Evolutionary conservation across 2,113 vertebrate genomes (phyloP).

Genomic region (Shinisaurus crocodilurus): DNA sequence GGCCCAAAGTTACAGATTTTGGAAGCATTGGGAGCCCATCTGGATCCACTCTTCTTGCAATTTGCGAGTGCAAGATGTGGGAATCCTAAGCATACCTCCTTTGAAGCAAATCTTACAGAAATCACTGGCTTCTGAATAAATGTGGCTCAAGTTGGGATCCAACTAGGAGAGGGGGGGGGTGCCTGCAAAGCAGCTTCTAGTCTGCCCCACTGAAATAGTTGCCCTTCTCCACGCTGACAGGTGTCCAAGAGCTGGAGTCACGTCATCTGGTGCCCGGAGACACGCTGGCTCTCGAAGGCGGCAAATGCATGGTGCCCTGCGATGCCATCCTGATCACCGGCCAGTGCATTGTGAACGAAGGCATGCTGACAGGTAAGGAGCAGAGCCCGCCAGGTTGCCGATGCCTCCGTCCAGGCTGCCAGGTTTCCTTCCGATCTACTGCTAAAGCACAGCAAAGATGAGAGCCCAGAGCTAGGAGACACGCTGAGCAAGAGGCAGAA

Average conservation of each 20-base stretch:
- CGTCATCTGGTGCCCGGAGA: conserved; percentile 81
- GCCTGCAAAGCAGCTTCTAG: neutral
- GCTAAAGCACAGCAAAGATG: too few species aligned
- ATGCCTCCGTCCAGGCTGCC: too few species aligned
- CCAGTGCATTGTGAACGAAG: conserved; percentile 80
- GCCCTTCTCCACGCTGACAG: conserved; percentile 53
- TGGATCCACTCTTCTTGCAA: neutral
- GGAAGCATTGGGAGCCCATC: neutral
- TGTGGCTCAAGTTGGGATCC: too few species aligned
- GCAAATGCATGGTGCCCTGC: conserved; percentile 75
- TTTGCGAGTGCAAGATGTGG: too few species aligned
- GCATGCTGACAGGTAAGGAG: conserved; percentile 81
- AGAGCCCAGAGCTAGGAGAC: too few species aligned
- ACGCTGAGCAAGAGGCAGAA: too few species aligned
- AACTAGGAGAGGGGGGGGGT: neutral
- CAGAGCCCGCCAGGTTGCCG: neutral
- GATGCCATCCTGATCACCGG: conserved; percentile 79
- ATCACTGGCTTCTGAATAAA: neutral
- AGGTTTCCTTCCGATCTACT: too few species aligned
- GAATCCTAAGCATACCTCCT: neutral
- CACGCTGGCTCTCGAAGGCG: conserved; percentile 71
- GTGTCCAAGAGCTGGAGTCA: conserved; percentile 75
- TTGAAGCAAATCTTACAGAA: neutral
- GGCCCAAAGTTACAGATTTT: neutral
- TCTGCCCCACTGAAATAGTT: neutral